A percentile compares a stretch with the other conserved stretches of the same genome.
phyloP scores from a whole-genome alignment of 2,113 vertebrate genomes.

The Glareola pratincola region DNA sequence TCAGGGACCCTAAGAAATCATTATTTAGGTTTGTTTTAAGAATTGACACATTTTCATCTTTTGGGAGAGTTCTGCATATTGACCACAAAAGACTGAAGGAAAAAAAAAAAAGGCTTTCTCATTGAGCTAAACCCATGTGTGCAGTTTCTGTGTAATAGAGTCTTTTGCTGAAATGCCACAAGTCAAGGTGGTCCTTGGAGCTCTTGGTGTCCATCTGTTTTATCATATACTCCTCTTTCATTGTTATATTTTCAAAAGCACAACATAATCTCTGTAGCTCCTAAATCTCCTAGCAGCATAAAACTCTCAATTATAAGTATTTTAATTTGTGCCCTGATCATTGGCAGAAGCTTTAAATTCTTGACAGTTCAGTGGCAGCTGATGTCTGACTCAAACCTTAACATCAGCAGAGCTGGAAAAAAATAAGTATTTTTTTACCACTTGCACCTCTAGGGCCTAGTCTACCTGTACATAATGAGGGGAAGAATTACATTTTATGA shows the following conservation, averaged over 20 bases:
- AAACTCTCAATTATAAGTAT: background rate
- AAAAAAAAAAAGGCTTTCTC: background rate
- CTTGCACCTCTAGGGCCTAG: background rate
- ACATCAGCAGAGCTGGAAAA: background rate
- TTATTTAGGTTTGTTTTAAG: background rate
- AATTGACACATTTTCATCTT: background rate
- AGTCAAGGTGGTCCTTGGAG: background rate
- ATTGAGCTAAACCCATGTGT: background rate
- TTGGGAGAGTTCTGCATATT: background rate
- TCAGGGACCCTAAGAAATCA: background rate
- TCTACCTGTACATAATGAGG: background rate
- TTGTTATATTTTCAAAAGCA: background rate
- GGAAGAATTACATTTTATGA: background rate
- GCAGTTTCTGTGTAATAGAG: background rate
- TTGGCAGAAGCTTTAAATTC: background rate
- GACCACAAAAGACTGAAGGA: background rate
- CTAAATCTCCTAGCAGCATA: background rate
- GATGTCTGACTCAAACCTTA: background rate
- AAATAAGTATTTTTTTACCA: background rate
- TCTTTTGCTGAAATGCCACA: background rate
- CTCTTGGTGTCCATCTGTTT: background rate
- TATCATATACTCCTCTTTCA: background rate
- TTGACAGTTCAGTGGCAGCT: background rate
- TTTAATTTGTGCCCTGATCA: background rate
- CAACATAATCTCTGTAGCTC: background rate